These are phyloP conservation scores for Lasioglossum zephyrum DNA, from an alignment of 2,888 invertebrate species.

Conservation along the genomic window DNA sequence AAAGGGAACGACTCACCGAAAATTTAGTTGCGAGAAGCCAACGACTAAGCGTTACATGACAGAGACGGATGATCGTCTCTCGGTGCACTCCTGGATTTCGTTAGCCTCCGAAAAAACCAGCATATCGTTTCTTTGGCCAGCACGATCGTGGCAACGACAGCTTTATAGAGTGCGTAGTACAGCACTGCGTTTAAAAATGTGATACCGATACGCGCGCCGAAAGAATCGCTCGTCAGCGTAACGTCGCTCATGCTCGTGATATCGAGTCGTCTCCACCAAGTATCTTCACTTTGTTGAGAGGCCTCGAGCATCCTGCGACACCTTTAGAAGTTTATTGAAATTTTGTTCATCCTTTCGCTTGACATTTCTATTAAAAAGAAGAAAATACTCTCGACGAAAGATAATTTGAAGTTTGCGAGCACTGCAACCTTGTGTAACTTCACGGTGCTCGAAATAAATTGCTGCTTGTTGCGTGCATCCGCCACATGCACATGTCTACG, in stretches of 20 bases:
- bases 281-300: not conserved
- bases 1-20: slow-evolving; percentile 30
- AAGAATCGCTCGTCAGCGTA: slow-evolving; percentile 61
- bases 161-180: slow-evolving; percentile 77
- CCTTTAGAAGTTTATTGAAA: not conserved
- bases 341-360: not conserved
- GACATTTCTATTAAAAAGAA: not conserved
- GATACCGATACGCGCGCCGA: slow-evolving; percentile 65
- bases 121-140: slow-evolving; percentile 65
- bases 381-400: not conserved
- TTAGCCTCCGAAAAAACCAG: slow-evolving; percentile 63
- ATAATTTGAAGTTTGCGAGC: slow-evolving; percentile 1
- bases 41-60: slow-evolving; percentile 47
- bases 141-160: slow-evolving; percentile 71
- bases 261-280: not conserved
- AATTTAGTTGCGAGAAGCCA: slow-evolving; percentile 56
- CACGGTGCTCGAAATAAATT: not conserved
- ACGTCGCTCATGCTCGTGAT: slow-evolving; percentile 41
- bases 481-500: not conserved
- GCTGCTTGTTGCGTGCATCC: not conserved
- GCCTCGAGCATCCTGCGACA: not conserved
- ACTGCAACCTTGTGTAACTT: slow-evolving; percentile 16
- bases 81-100: slow-evolving; percentile 41
- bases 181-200: slow-evolving; percentile 75
- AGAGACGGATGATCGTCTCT: slow-evolving; percentile 45